A percentile compares a stretch with the other conserved stretches of the same genome.
These are phyloP conservation scores for Doryteuthis pealeii DNA, from an alignment of 1,140 invertebrate genomes.

Conservation along the genomic window DNA sequence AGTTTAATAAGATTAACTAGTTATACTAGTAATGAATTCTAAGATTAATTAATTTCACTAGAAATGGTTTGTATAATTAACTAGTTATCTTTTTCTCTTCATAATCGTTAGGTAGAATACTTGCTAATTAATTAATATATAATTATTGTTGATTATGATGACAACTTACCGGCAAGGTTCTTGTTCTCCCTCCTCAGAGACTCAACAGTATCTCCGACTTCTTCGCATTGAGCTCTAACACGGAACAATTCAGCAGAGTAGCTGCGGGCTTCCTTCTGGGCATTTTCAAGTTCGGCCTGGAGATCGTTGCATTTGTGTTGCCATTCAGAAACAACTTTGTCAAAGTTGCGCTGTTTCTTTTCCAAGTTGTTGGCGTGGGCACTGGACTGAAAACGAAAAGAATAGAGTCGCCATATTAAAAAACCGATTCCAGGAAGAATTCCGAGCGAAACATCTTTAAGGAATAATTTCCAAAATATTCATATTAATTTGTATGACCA, in stretches of 20 bases:
- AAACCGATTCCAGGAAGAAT: too few relatives aligned
- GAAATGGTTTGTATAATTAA: too few relatives aligned
- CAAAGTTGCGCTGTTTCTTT: slow-evolving; percentile 99
- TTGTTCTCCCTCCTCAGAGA: slow-evolving; percentile 98
- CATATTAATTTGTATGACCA: too few relatives aligned
- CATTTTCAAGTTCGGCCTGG: slow-evolving; percentile 93
- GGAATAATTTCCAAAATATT: too few relatives aligned
- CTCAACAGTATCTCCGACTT: slow-evolving; percentile 93
- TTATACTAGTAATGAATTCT: too few relatives aligned
- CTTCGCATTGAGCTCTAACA: slow-evolving; percentile 96
- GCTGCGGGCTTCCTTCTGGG: slow-evolving; percentile 98
- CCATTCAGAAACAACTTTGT: slow-evolving; percentile 99
- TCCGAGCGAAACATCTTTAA: too few relatives aligned
- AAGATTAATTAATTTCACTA: too few relatives aligned
- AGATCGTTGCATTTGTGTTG: slow-evolving; percentile 98
- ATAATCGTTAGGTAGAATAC: too few relatives aligned
- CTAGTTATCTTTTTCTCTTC: too few relatives aligned
- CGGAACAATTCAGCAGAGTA: slow-evolving; percentile 99
- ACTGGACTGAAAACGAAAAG: slow-evolving; percentile 67
- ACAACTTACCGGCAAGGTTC: slow-evolving; percentile 78
- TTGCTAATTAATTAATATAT: too few relatives aligned
- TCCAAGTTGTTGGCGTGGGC: slow-evolving; percentile 94
- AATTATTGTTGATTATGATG: not conserved
- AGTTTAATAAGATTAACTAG: too few relatives aligned
- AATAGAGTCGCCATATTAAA: not conserved